A percentile compares a stretch with the other conserved stretches of the same genome.
Evolutionary conservation across 2,888 invertebrate genomes (phyloP).

Genomic region (Aproaerema taeniolella): DNA sequence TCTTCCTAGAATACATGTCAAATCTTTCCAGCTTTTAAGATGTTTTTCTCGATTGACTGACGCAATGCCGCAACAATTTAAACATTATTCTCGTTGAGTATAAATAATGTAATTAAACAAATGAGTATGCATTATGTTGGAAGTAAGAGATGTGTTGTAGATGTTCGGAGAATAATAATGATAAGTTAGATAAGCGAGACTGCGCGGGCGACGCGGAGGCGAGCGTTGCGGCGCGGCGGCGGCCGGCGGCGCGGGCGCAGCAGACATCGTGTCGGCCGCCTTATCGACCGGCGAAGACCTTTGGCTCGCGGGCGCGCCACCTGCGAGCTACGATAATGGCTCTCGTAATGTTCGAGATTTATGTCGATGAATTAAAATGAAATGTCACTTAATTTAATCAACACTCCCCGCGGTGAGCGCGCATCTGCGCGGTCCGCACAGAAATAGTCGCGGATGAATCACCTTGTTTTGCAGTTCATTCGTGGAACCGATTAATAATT

Average conservation of each 20-base stretch:
- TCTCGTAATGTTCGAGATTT: conserved; percentile 61
- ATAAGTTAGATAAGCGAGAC: neutral
- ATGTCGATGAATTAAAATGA: conserved; percentile 62
- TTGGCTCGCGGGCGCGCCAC: conserved; percentile 41
- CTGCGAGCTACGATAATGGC: conserved; percentile 48
- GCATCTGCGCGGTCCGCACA: conserved; percentile 43
- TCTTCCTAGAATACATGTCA: too few relatives aligned
- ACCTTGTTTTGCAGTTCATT: conserved; percentile 71
- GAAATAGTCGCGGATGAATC: conserved; percentile 60
- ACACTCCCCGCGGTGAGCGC: conserved; percentile 49
- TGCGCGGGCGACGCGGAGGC: neutral
- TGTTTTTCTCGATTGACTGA: too few relatives aligned
- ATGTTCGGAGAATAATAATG: conserved; percentile 7
- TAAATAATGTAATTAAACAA: too few relatives aligned
- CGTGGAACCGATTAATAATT: conserved; percentile 68
- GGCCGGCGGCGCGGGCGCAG: conserved; percentile 21
- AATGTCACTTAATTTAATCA: conserved; percentile 72
- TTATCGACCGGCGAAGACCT: conserved; percentile 46
- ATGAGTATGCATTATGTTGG: too few relatives aligned
- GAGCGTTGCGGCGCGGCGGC: neutral
- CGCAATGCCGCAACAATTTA: too few relatives aligned
- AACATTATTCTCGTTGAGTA: too few relatives aligned
- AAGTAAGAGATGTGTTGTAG: neutral
- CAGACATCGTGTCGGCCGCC: conserved; percentile 45
- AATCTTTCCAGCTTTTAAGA: too few relatives aligned